Evolutionary conservation across 2,888 invertebrate genomes (phyloP), one percentile per base, ranked within the genome.

Genomic region (Trissolcus japonicus): DNA sequence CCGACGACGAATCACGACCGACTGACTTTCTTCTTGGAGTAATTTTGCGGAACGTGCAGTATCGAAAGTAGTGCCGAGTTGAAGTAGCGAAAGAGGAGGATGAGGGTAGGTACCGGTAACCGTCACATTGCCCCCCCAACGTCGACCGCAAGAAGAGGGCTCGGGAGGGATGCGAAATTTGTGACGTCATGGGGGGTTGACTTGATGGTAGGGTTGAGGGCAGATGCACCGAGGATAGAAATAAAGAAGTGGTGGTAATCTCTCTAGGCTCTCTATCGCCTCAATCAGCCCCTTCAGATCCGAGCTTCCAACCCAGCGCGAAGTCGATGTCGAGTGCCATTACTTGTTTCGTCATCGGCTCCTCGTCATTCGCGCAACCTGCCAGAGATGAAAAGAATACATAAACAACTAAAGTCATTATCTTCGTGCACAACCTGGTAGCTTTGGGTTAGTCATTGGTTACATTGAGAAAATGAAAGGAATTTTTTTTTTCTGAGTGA

Each of bases 41-140:
- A 86, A 87, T 86, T 88, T 86, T 87, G 87, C 86, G 84, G 84
- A 87, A 87, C 84, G 84, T 87, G 88, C 88, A 86, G 85, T 87
- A 86, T 86, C 83, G 83, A 81, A 81, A 75, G 79, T 78, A 79
- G 80, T 75, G 69, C 68, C 72, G 69, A 66, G 79, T 69, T 81
- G 69, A 80, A 78, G 80, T 71, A 77, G 77, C 79, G 79, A 78
- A 76, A 78, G 77, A 77, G 75, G 80, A 75, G 81, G 76, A 79
- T 66, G 79, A 76, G 78, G 71, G 79, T 80, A 67, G 82, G 81
- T 80, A 79, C 79, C 80, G 80, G 82, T 79, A 78, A 66, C 72
- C 71, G 62, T 71, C 67, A 71, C 74, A 51, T 73, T 62, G 48
- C 62, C 73, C 78, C 67, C 79, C 80, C 80, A 79, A 79, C 79